Base-by-base conservation (phyloP, 1,140 invertebrate genomes). In the Lepidostoma basale region DNA sequence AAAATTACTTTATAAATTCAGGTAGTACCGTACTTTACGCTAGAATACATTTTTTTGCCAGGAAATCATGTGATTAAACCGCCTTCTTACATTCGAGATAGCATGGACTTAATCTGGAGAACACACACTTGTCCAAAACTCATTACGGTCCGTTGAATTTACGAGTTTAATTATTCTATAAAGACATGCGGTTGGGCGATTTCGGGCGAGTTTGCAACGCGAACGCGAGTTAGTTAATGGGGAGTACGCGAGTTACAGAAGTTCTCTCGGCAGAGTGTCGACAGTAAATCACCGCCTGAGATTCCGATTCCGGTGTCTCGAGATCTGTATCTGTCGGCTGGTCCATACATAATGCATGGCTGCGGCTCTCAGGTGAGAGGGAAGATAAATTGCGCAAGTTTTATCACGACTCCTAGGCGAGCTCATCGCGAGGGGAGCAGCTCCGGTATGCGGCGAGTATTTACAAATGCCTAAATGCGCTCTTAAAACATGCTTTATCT, bases 241-340 rank as follows among this genome's bases (percentile, higher is more conserved):
- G n/a, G n/a, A n/a, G n/a, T n/a, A n/a, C n/a, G n/a, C n/a, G n/a
- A n/a, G n/a, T n/a, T n/a, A n/a, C n/a, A n/a, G n/a, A n/a, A n/a
- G n/a, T 25, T 54, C 49, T 56, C 26, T 8, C 28, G 26, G 16
- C 18, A 12, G 36, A 56, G 52, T 56, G 52, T 56, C 52, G 52
- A 39, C 16, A 25, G 39, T 60, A 60, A 60, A 60, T 60, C 56
- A 60, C 1, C 2, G n/a, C 20, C 33, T n/a, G 33, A 44, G 33
- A 40, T 40, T 42, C 23, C 12, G 18, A 40, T 23, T 42, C 33
- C 20, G 22, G 20, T 16, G 9, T 22, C 9, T 25, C 20, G 25
- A 59, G 54, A 40, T 59, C 54, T 40, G 56, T 60, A 60, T 42
- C 56, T 60, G 56, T 60, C 56, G 25, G 56, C n/a, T 30, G 36